Conservation (phyloP, 2,113 vertebrate species). For the Phrynosoma blainvillii region DNA sequence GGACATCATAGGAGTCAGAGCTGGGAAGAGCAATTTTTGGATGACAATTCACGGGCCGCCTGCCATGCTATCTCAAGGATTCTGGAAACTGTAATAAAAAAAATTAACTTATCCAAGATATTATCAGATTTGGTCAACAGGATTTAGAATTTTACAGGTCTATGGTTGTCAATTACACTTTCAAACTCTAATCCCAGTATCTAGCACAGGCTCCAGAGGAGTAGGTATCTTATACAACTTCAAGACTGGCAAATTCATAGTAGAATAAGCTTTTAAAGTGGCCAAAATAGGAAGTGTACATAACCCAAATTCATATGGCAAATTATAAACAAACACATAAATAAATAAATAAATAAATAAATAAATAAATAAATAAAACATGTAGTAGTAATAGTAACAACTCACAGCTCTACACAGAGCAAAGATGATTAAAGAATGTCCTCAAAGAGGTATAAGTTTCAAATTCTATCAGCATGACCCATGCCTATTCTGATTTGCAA, state of each 20-base stretch:
- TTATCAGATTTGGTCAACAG: too few species aligned
- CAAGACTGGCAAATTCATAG: background rate
- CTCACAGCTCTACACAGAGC: too few species aligned
- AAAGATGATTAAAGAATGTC: background rate
- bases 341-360: background rate
- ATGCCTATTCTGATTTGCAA: too few species aligned
- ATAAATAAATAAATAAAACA: background rate
- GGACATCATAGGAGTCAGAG: background rate
- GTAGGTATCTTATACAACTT: background rate
- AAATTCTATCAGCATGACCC: background rate
- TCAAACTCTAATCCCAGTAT: background rate
- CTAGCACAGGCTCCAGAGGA: background rate
- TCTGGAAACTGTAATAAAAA: too few species aligned
- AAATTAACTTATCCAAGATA: too few species aligned
- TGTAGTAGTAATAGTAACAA: background rate
- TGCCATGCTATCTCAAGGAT: too few species aligned
- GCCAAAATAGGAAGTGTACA: background rate
- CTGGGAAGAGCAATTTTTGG: too few species aligned
- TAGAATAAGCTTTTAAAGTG: background rate
- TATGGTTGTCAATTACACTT: background rate
- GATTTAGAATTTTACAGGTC: background rate
- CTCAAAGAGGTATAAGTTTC: background rate
- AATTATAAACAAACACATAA: background rate
- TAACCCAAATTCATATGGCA: background rate
- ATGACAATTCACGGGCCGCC: too few species aligned